Evolutionary conservation across 2,797 vertebrate species (phyloP).

Genomic region (Bradypodion pumilum): DNA sequence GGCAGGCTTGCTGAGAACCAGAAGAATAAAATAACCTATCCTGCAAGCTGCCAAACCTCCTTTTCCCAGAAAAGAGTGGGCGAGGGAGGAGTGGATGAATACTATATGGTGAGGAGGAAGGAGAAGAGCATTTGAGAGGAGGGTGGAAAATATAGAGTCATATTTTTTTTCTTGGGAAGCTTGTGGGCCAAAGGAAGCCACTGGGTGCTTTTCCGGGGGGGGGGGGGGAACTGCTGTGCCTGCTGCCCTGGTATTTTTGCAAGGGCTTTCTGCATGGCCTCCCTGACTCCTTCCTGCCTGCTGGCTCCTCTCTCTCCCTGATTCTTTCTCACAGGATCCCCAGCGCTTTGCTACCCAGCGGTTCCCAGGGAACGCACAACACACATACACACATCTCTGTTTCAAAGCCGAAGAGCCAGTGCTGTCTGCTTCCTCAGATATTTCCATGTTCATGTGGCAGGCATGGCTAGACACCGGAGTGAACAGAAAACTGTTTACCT

Average conservation of each 20-base stretch:
- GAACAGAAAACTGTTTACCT: too few relatives aligned
- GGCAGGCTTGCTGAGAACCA: not conserved
- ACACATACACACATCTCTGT: not conserved
- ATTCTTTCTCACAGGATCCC: too few relatives aligned
- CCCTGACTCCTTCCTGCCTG: not conserved
- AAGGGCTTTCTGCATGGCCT: constrained; percentile 1
- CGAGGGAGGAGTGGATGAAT: constrained; percentile 66
- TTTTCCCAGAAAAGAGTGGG: constrained; percentile 23
- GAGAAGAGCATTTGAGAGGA: constrained; percentile 28
- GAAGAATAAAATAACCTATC: not conserved
- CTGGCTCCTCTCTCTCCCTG: too few relatives aligned
- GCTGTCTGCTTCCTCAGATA: too few relatives aligned
- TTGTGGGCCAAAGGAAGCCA: too few relatives aligned
- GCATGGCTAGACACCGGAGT: too few relatives aligned
- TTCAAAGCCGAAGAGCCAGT: too few relatives aligned
- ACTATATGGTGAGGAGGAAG: constrained; percentile 70
- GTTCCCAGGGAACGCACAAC: not conserved
- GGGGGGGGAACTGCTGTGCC: not conserved
- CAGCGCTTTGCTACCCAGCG: too few relatives aligned
- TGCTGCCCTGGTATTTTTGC: too few relatives aligned
- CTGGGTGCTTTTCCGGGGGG: constrained; percentile 48
- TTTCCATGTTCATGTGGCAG: too few relatives aligned
- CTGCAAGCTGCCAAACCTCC: not conserved
- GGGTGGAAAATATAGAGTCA: too few relatives aligned
- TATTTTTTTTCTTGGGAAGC: too few relatives aligned